Conservation (phyloP, 2,113 vertebrate genomes). For the Spilogale gracilis region DNA sequence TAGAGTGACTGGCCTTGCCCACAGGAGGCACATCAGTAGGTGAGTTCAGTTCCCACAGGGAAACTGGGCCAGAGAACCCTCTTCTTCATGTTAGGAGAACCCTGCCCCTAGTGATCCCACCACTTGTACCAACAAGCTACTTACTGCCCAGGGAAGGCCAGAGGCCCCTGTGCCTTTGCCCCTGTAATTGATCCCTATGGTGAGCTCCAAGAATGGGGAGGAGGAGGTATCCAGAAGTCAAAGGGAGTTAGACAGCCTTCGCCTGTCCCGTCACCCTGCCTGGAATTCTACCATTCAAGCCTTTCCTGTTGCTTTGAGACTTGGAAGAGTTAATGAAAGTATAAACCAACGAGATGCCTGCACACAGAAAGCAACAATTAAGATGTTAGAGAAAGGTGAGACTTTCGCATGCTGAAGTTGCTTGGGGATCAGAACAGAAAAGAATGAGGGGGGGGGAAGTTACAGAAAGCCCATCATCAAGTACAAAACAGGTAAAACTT, state of each 20-base stretch:
- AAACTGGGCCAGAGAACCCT: neutral
- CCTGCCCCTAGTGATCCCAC: neutral
- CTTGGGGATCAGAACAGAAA: neutral
- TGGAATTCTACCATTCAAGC: neutral
- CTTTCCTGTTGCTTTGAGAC: neutral
- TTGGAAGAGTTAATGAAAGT: conserved; percentile 13
- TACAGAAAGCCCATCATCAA: neutral
- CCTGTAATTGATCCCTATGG: neutral
- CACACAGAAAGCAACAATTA: neutral
- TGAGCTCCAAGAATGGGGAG: neutral
- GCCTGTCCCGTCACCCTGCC: neutral
- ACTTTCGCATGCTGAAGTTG: neutral
- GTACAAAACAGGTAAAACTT: neutral
- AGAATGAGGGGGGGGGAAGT: neutral
- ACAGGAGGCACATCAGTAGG: neutral
- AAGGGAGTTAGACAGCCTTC: neutral
- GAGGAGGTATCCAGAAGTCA: neutral
- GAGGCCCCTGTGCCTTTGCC: neutral
- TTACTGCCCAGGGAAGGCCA: neutral
- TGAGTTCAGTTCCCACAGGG: neutral
- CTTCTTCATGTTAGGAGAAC: neutral
- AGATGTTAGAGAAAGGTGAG: neutral
- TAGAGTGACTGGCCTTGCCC: neutral
- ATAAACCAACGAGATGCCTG: neutral
- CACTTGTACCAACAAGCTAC: neutral